Evolutionary conservation across 1,140 invertebrate genomes (phyloP).

Genomic region (Holotrichia oblita): DNA sequence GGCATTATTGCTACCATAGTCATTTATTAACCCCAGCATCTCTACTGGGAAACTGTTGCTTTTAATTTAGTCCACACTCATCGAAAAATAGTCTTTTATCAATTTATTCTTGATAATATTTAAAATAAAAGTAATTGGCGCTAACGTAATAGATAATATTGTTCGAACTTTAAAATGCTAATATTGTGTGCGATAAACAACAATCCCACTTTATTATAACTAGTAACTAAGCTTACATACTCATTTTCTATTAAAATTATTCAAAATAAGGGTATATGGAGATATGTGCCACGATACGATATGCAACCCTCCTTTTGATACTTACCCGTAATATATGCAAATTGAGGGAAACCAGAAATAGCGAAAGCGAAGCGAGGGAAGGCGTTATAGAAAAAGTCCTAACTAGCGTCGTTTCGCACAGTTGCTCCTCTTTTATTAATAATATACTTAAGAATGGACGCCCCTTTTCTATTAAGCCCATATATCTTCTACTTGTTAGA

Average conservation of each 20-base stretch:
- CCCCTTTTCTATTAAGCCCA: neutral
- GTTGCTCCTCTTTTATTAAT: slow-evolving; percentile 2
- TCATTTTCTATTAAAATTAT: slow-evolving; percentile 14
- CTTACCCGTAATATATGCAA: slow-evolving; percentile 15
- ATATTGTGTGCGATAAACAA: neutral
- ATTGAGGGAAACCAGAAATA: slow-evolving; percentile 1
- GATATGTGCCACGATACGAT: neutral
- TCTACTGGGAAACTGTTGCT: no score
- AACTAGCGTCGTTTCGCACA: neutral
- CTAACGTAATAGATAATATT: no score
- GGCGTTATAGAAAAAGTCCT: slow-evolving; percentile 1
- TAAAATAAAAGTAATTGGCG: no score
- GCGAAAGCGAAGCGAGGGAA: neutral
- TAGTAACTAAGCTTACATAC: neutral
- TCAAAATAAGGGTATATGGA: slow-evolving; percentile 5
- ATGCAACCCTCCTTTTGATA: slow-evolving; percentile 15
- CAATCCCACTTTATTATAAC: neutral
- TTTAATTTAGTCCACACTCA: no score
- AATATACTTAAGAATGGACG: slow-evolving; percentile 9
- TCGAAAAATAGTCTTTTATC: no score
- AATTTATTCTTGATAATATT: no score
- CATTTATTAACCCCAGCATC: no score
- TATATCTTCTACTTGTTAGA: neutral
- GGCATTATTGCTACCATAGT: no score
- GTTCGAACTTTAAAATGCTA: no score